Conservation (phyloP, 2,888 invertebrate species). For the Perizoma flavofasciatum region DNA sequence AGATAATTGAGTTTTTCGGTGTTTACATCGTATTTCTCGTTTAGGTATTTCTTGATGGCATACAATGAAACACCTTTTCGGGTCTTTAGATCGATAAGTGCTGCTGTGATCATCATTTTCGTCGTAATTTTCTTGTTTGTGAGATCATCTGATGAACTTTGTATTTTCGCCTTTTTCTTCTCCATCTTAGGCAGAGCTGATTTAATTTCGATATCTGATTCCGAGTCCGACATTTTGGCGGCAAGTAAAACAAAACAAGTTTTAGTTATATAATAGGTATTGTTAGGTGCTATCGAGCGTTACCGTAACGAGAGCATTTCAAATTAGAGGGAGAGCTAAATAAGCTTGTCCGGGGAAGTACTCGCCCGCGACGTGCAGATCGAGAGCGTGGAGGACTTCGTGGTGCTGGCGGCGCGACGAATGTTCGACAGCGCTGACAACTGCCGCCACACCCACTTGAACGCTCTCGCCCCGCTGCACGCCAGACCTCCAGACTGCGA, state of each 20-base stretch:
- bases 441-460: too few species aligned
- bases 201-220: conserved; percentile 20
- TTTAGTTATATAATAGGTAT: background rate
- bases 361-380: too few species aligned
- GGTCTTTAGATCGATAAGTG: conserved; percentile 55
- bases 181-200: conserved; percentile 11
- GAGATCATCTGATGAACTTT: conserved; percentile 46
- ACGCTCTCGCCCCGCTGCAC: too few species aligned
- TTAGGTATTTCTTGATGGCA: conserved; percentile 69
- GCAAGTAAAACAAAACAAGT: background rate
- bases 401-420: too few species aligned
- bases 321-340: too few species aligned
- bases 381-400: too few species aligned
- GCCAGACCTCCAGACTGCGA: too few species aligned
- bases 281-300: background rate
- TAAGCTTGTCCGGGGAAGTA: too few species aligned
- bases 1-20: conserved; percentile 52
- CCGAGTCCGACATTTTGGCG: conserved; percentile 24
- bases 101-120: conserved; percentile 64
- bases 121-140: conserved; percentile 57
- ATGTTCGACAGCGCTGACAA: too few species aligned
- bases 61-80: conserved; percentile 70
- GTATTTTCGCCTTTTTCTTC: conserved; percentile 38
- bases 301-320: conserved; percentile 2
- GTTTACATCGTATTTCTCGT: conserved; percentile 58